Evolutionary conservation across 2,113 vertebrate genomes (phyloP), one percentile per base, ranked within the genome.

Genomic region (Caranx ignobilis): DNA sequence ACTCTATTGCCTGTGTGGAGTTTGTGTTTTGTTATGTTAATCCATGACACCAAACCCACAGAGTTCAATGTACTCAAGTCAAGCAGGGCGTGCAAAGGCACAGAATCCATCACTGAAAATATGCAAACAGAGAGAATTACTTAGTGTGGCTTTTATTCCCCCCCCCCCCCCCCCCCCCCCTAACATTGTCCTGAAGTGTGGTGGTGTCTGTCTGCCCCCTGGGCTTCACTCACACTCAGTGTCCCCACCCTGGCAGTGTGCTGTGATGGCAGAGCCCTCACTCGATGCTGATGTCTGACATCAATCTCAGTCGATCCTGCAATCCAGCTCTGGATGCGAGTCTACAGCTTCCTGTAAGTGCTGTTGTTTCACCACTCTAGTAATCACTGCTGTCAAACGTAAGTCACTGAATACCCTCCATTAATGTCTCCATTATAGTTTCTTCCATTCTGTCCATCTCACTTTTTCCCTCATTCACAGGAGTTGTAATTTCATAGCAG

Each of bases 291-390:
- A 65, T 64, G 88, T 56, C 74, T 66, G 73, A 63, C 77, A 50
- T 79, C 59, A 68, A 57, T 77, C 75, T 65, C 69, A 8, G 45
- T 55, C 12, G 34, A 85, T 78, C 70, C 67, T 26, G 56, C 35
- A 31, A 32, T 79, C 84, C 84, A 77, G 54, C 32, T 50, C 75
- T 88, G 93, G 89, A 86, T 31, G 35, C 5, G 60, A 84, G 60
- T 91, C 88, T 83, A 67, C 84, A 79, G 79, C 88, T 89, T 90
- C 89, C 87, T 91, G 87, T 84, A 88, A 90, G 77, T 71, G 75
- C 88, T 75, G 86, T 79, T 86, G 91, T 88, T 88, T 88, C 75
- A 87, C 77, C 72, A 75, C 80, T 69, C 48, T 50, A 64, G 84
- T 81, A 91, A 87, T 87, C 85, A 82, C 76, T 6, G 54, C 89